These are phyloP conservation scores for Pheosia gnoma DNA, from an alignment of 2,888 invertebrate genomes.

Conservation along the genomic window DNA sequence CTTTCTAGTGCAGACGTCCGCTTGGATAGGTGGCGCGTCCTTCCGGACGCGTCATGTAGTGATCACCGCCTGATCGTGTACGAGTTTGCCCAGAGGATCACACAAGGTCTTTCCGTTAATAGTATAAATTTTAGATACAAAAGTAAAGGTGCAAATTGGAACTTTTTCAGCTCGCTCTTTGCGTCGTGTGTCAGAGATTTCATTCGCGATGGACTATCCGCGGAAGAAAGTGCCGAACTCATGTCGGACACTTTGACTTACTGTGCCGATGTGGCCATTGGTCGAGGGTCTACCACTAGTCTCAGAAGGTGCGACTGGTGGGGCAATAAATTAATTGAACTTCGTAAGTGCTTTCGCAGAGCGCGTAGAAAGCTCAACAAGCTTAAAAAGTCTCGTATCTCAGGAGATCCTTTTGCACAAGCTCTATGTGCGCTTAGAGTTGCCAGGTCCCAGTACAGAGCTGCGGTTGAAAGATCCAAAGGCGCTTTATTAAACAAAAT, in stretches of 20 bases:
- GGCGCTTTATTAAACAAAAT: neutral
- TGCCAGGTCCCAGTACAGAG: neutral
- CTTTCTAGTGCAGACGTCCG: slow-evolving; percentile 49
- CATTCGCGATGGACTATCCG: neutral
- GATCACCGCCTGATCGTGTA: neutral
- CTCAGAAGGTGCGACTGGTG: neutral
- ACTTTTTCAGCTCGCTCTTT: slow-evolving; percentile 9
- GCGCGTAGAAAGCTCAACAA: neutral
- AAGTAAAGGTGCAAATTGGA: neutral
- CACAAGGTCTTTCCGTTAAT: neutral
- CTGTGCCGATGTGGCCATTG: neutral
- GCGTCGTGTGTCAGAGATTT: neutral
- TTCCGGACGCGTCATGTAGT: slow-evolving; percentile 29
- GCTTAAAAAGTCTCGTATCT: neutral
- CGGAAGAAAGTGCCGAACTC: slow-evolving; percentile 45
- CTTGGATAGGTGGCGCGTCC: slow-evolving; percentile 14
- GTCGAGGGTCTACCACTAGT: neutral
- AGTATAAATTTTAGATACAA: neutral
- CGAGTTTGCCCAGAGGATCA: neutral
- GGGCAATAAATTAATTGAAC: neutral
- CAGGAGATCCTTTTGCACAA: neutral
- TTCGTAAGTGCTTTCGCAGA: neutral
- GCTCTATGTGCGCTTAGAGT: neutral
- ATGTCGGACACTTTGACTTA: slow-evolving; percentile 16
- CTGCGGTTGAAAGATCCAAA: neutral